Conservation (phyloP, 2,888 invertebrate species). For the Polia nebulosa region DNA sequence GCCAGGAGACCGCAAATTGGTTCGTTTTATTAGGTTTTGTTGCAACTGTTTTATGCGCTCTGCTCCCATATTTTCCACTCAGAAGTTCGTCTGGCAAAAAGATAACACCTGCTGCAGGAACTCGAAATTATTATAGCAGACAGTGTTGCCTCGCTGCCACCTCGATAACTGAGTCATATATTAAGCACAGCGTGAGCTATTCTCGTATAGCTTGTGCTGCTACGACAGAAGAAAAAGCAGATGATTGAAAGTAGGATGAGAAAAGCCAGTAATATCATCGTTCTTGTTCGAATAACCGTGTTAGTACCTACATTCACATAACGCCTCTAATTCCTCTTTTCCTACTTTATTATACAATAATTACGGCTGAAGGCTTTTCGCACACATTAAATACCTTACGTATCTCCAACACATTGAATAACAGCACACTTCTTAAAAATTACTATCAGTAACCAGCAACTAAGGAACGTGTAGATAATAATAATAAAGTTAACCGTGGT, state of each 20-base stretch:
- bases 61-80: conserved; percentile 19
- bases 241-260: background rate
- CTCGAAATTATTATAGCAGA: conserved; percentile 8
- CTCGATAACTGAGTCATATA: background rate
- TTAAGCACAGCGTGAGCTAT: background rate
- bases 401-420: background rate
- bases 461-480: background rate
- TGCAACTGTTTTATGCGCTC: conserved; percentile 50
- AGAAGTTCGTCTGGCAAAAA: conserved; percentile 32
- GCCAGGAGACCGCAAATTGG: conserved; percentile 50
- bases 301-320: background rate
- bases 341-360: no score
- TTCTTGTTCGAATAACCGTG: background rate
- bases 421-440: background rate
- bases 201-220: background rate
- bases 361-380: background rate
- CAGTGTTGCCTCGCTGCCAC: background rate
- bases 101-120: conserved; percentile 23
- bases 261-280: background rate
- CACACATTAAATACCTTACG: background rate
- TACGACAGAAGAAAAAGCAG: background rate
- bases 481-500: background rate
- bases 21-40: conserved; percentile 56
- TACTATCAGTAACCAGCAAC: background rate
- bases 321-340: no score